Base-by-base conservation (phyloP, 1,140 invertebrate genomes). In the Brachionus koreanus region DNA sequence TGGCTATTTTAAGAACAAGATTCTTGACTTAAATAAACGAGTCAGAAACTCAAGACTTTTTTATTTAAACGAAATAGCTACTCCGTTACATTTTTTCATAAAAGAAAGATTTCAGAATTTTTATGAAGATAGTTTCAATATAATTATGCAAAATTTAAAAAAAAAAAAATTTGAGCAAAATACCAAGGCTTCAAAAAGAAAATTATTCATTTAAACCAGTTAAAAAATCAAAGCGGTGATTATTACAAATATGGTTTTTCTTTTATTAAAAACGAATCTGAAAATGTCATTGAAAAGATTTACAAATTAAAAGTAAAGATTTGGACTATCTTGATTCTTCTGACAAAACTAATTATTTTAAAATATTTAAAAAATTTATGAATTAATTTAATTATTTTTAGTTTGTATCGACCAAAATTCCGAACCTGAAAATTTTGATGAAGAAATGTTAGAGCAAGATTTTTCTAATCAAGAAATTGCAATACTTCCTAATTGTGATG, bases 1-100 rank as follows among this genome's bases (percentile, higher is more conserved):
- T n/a, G 61, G 61, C 13, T 65, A 65, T 65, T 65, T 65, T 5
- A 65, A 65, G 25, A 65, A 65, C 13, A 65, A 65, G 61, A 35
- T 65, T 65, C 33, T 65, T 33, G 33, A 9, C 6, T 12, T 35
- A 33, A 65, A 65, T 65, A 65, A 65, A 29, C 61, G 61, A 65
- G 61, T 65, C 7, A 33, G 61, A 9, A 65, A 29, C n/a, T 65
- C 9, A 12, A 29, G 61, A 65, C 33, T 65, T 10, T 65, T 65
- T 33, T 65, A 13, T n/a, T n/a, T 35, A 65, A 65, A 65, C 61
- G 61, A 65, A 29, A 65, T 65, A 33, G 61, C 61, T 10, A 65
- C 61, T 65, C 61, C 61, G 12, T n/a, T 65, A 0, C 13, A 33
- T 35, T 65, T 65, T 65, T 65, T 65, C 23, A 29, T 65, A 33